Evolutionary conservation across 2,888 invertebrate species (phyloP), one percentile per base, ranked within the genome.

Genomic region (Machimus rusticus): DNA sequence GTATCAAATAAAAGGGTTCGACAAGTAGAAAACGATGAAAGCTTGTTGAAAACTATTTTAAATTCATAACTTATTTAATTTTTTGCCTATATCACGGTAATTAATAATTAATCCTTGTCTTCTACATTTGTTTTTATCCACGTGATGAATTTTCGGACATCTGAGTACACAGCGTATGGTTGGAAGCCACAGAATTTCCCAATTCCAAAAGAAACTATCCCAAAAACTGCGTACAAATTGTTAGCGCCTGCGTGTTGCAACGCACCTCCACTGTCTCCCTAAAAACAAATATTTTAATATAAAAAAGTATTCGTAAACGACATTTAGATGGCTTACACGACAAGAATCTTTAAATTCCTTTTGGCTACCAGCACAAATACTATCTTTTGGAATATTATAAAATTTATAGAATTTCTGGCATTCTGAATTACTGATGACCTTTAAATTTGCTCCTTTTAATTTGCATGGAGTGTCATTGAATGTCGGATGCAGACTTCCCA

Each of bases 201-300:
- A 5, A 79, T 37, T n/a, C 89, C 89, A 79, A 88, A 89, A 23
- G 88, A 87, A 16, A 79, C 79, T 12, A 89, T 81, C 5, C 88
- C 89, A 87, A 57, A 28, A 43, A 74, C 1, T 31, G 74, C 39
- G 39, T 66, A 85, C 19, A 34, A 37, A 14, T 37, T 14, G 16
- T 66, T 34, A 19, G 16, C 2, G 1, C 31, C 31, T 8, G 34
- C 14, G 37, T 57, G 31, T 43, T 84, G 74, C 19, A 88, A 37
- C 14, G 88, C 81, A 43, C 88, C 88, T 34, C 88, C 88, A 76
- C 86, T 86, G 74, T 88, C 88, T 39, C 88, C 88, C 87, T 88
- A 77, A 39, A 77, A 39, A 34, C 28, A 34, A 16, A 74, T 16
- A 39, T 28, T 5, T 34, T 5, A 34, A 34, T 12, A 34, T 37